Evolutionary conservation across 37 sponge, comb jelly and placozoan species (phyloP).

Genomic region (Ephydatia muelleri): DNA sequence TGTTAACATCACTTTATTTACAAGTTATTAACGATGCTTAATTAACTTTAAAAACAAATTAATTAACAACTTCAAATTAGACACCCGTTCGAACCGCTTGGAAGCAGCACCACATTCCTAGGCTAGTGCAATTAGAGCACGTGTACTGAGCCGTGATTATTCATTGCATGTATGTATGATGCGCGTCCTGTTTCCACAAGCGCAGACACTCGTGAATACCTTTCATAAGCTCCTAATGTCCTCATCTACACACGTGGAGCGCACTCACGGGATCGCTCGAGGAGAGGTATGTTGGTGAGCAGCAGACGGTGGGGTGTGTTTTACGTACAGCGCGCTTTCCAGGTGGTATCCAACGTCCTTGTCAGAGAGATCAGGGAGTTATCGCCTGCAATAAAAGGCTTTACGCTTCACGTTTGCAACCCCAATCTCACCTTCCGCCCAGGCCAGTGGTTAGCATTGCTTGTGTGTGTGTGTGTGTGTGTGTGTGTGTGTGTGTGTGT

Average conservation of each 20-base stretch:
- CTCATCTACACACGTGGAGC: not conserved
- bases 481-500: not conserved
- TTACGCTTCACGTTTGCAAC: constrained; percentile 40
- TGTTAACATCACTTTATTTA: too few species aligned
- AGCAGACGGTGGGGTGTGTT: not conserved
- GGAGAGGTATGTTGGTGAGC: not conserved
- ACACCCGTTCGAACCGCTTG: too few species aligned
- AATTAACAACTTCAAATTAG: too few species aligned
- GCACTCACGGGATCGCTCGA: not conserved
- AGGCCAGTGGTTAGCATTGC: constrained; percentile 75
- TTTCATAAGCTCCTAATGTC: not conserved
- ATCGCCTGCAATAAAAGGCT: constrained; percentile 76
- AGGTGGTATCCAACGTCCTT: constrained; percentile 38
- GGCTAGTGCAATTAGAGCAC: too few species aligned
- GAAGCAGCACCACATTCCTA: too few species aligned
- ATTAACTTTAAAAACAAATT: too few species aligned
- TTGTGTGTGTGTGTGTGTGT: not conserved
- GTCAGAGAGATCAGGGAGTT: constrained; percentile 53
- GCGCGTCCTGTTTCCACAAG: too few species aligned
- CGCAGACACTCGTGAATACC: too few species aligned
- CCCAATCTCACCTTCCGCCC: constrained; percentile 46
- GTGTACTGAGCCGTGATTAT: too few species aligned
- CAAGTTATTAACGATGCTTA: too few species aligned
- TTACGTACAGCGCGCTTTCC: not conserved
- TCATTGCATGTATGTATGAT: too few species aligned